These are phyloP conservation scores for Mastomys natalensis DNA, from an alignment of 2,113 vertebrate genomes.

Conservation along the genomic window DNA sequence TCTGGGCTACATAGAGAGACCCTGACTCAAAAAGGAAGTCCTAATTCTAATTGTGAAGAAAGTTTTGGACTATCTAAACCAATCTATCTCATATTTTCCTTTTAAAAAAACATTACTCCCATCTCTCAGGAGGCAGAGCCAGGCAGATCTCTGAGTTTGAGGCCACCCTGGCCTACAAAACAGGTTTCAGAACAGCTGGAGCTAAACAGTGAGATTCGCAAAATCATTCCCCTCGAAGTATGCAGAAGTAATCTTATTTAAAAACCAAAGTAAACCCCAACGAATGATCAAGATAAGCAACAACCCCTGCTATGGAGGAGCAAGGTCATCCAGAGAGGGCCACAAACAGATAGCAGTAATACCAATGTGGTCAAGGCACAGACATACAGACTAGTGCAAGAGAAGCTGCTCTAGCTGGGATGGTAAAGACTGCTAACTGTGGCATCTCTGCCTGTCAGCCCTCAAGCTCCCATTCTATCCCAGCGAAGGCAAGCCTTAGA, in stretches of 20 bases:
- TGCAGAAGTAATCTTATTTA: background rate
- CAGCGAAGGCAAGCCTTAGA: background rate
- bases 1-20: background rate
- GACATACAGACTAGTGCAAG: background rate
- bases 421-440: background rate
- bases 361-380: background rate
- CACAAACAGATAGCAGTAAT: background rate
- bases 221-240: background rate
- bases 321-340: background rate
- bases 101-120: background rate
- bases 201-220: background rate
- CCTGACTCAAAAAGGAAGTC: background rate
- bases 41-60: slow-evolving; percentile 6
- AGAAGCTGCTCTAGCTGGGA: background rate
- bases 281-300: background rate
- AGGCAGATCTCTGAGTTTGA: background rate
- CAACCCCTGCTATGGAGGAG: background rate
- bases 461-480: background rate
- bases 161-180: background rate
- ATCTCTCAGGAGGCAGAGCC: background rate
- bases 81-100: background rate
- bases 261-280: background rate
- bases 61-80: background rate
- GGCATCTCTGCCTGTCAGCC: too few species aligned
- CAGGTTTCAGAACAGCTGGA: background rate